Percentiles rank a stretch among this genome's conserved stretches.
phyloP scores from a whole-genome alignment of 2,888 invertebrate genomes.

The Stenolophus ochropezus region DNA sequence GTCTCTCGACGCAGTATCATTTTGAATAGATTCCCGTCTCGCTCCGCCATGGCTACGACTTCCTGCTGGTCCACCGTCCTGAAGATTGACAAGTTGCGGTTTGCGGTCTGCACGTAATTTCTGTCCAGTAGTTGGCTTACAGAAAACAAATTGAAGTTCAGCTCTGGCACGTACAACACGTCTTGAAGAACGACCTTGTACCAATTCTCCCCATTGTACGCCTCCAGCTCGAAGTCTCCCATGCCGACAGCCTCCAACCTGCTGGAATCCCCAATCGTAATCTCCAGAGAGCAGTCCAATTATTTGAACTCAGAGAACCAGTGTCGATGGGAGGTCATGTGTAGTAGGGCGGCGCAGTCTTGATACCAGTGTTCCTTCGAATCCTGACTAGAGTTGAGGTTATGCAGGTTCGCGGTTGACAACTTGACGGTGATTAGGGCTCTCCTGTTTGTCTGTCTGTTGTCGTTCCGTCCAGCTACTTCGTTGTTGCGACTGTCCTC shows the following conservation, averaged over 20 bases:
- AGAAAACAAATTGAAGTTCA: constrained; percentile 57
- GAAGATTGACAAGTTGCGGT: constrained; percentile 61
- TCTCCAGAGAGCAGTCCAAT: not conserved
- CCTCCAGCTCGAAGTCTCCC: constrained; percentile 49
- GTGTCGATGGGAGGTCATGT: constrained; percentile 39
- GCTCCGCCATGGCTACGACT: constrained; percentile 60
- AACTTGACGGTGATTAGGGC: not conserved
- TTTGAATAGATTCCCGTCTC: constrained; percentile 62
- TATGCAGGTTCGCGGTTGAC: not conserved
- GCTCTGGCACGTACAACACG: constrained; percentile 49
- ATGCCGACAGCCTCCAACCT: constrained; percentile 30
- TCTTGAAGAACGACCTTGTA: constrained; percentile 6
- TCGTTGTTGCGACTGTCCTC: not conserved
- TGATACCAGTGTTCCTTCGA: constrained; percentile 2
- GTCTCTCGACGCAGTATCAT: constrained; percentile 63
- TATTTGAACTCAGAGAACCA: constrained; percentile 21
- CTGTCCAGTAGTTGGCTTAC: constrained; percentile 60
- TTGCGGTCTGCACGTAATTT: constrained; percentile 62
- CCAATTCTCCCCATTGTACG: constrained; percentile 45
- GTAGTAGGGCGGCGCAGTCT: constrained; percentile 47
- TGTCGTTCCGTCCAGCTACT: not conserved
- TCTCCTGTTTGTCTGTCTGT: constrained; percentile 32
- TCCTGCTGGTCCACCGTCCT: constrained; percentile 50
- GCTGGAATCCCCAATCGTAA: constrained; percentile 51
- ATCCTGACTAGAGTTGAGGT: not conserved